A percentile compares a stretch with the other conserved stretches of the same genome.
phyloP scores from a whole-genome alignment of 2,888 invertebrate species.

The Heliconius aoede region DNA sequence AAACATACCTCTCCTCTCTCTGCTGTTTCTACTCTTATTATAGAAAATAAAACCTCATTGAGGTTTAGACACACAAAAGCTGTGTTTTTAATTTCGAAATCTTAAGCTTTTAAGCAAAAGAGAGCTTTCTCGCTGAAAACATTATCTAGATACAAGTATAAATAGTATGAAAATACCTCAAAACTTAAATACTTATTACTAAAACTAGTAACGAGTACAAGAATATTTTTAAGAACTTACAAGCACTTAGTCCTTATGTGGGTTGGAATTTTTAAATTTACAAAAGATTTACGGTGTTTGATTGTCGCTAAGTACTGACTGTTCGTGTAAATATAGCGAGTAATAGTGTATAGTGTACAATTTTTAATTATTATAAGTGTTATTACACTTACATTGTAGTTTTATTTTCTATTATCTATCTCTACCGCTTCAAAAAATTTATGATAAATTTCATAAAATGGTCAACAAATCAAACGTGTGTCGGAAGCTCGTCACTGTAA shows the following conservation, averaged over 20 bases:
- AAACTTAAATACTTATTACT: constrained; percentile 1
- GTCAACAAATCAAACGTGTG: too few species aligned
- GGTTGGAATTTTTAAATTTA: background rate
- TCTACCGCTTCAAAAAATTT: too few species aligned
- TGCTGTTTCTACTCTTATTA: too few species aligned
- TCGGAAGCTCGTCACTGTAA: too few species aligned
- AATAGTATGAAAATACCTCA: constrained; percentile 14
- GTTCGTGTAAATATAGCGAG: constrained; percentile 1
- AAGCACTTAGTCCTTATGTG: background rate
- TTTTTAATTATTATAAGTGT: constrained; percentile 5
- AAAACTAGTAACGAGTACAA: background rate
- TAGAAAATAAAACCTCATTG: too few species aligned
- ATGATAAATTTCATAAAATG: too few species aligned
- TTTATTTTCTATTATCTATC: background rate
- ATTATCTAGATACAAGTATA: background rate
- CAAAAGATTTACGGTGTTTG: background rate
- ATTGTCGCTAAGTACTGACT: background rate
- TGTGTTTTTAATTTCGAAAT: background rate
- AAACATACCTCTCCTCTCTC: background rate
- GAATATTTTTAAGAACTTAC: background rate
- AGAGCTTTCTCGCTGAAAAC: background rate
- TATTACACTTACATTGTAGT: background rate
- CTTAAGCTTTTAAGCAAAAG: background rate
- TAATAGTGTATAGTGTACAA: constrained; percentile 1
- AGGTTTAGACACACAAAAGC: too few species aligned